phyloP scores from a whole-genome alignment of 2,113 vertebrate species.

The Suricata suricatta region DNA sequence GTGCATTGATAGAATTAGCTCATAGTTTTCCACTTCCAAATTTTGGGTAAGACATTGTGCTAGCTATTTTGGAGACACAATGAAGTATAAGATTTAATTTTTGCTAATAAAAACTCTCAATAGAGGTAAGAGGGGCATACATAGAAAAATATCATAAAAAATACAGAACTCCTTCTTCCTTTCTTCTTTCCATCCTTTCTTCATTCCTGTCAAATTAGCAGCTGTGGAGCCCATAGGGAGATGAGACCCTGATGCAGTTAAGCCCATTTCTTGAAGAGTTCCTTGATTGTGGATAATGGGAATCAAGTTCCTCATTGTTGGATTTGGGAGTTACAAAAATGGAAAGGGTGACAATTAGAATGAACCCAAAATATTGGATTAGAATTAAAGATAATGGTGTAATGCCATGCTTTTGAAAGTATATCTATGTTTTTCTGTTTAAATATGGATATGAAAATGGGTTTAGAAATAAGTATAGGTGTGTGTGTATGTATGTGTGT shows the following conservation, averaged over 20 bases:
- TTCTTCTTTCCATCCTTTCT: neutral
- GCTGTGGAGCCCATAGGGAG: neutral
- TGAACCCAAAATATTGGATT: neutral
- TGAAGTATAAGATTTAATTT: neutral
- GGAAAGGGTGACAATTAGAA: neutral
- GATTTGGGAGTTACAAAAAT: neutral
- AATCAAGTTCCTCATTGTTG: neutral
- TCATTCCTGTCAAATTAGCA: neutral
- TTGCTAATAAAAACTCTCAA: neutral
- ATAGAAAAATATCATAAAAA: neutral
- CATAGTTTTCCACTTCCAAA: neutral
- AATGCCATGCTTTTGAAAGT: neutral
- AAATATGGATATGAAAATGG: neutral
- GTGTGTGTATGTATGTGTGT: neutral
- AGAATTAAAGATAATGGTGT: neutral
- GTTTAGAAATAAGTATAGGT: neutral
- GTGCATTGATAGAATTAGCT: neutral
- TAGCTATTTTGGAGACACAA: neutral
- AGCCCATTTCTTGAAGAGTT: neutral
- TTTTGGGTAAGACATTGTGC: neutral
- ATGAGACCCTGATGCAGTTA: neutral
- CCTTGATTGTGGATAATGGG: neutral
- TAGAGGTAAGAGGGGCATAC: neutral
- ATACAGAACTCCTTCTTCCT: fast-evolving
- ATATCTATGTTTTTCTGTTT: neutral